phyloP scores from a whole-genome alignment of 1,140 invertebrate species.

The Cepaea nemoralis region DNA sequence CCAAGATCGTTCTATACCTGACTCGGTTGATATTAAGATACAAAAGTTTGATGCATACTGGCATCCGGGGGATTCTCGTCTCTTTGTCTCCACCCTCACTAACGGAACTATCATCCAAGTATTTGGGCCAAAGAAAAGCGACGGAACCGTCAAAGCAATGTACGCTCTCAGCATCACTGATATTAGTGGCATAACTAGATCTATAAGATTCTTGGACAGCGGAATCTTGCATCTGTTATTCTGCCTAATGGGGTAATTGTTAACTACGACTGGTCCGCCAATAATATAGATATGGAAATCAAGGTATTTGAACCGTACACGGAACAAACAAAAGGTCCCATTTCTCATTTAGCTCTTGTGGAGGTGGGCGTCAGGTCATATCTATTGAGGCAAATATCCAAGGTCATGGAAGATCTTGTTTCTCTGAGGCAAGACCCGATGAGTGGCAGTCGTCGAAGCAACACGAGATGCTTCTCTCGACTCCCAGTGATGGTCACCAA shows the following conservation, averaged over 20 bases:
- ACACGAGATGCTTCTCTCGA: conserved; percentile 31
- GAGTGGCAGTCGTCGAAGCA: neutral
- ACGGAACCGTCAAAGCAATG: conserved; percentile 42
- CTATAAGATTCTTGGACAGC: conserved; percentile 35
- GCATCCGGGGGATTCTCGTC: conserved; percentile 44
- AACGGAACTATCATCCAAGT: conserved; percentile 44
- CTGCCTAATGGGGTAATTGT: conserved; percentile 43
- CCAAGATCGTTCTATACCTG: neutral
- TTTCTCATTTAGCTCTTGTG: conserved; percentile 44
- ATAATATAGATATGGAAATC: conserved; percentile 43
- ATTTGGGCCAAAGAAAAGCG: conserved; percentile 42
- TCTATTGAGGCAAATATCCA: conserved; percentile 35
- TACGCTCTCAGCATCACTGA: conserved; percentile 42
- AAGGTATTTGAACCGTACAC: conserved; percentile 41
- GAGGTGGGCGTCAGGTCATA: conserved; percentile 36
- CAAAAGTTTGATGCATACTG: conserved; percentile 42
- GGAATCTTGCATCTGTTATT: conserved; percentile 45
- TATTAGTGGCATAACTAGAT: conserved; percentile 1
- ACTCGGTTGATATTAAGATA: conserved; percentile 27
- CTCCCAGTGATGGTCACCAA: conserved; percentile 43
- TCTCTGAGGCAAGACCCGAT: neutral
- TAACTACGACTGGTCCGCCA: conserved; percentile 44
- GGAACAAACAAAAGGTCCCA: conserved; percentile 23
- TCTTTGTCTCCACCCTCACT: conserved; percentile 35
- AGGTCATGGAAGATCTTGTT: neutral